Evolutionary conservation across 2,797 vertebrate species (phyloP), one percentile per base, ranked within the genome.

Genomic region (Catostomus latipinnis): DNA sequence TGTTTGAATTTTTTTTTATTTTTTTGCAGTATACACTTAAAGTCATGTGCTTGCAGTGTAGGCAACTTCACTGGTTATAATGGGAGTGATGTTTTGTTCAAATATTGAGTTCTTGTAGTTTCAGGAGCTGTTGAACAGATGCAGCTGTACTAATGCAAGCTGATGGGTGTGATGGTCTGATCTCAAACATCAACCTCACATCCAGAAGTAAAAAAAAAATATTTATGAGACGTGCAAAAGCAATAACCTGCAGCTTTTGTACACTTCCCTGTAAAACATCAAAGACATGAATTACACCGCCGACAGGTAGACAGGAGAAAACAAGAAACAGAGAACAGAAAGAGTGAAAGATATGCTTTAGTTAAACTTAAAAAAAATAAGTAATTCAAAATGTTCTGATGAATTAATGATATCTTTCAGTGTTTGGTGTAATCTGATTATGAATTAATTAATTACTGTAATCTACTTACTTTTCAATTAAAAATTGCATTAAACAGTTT

Each of bases 191-290:
- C 52, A 61, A 53, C 34, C 50, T 67, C 78, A 48, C 54, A 72
- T 71, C 65, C 46, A 76, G 11, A 1, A 86, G 88, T 87, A 81
- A 90, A 89, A 53, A 84, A 18, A 85, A 90, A 91, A 92, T 92
- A 91, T 92, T 92, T 90, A 91, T 87, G 86, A 89, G 87, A 80
- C 58, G 53, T 74, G 80, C 73, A 83, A 86, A 84, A 84, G 73
- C 50, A 81, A 68, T 34, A 56, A 80, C 86, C 79, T 68, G 80
- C 83, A 34, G 80, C 72, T 78, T 52, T 82, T 81, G 67, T 81
- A 34, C 71, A 72, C 76, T 76, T 61, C n/a, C 70, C 82, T 74
- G 83, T 46, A 6, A 22, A 53, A 8, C 67, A 62, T 86, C 60
- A 82, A 81, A 78, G 67, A 16, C 57, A 61, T 34, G 53, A 65